phyloP scores from a whole-genome alignment of 2,113 vertebrate species.

The Pao palembangensis region DNA sequence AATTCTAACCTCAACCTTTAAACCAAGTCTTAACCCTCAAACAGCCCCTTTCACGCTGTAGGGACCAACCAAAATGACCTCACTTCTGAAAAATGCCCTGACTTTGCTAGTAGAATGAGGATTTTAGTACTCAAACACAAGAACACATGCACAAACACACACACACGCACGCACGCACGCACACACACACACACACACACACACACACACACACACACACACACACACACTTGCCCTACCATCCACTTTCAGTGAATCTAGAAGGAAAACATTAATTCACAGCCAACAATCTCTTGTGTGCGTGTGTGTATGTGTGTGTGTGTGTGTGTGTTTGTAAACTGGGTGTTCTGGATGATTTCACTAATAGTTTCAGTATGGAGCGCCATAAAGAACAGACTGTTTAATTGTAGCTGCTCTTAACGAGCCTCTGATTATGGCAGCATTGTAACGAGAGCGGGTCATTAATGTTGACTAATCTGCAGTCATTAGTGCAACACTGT shows the following conservation, averaged over 20 bases:
- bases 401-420: slow-evolving; percentile 71
- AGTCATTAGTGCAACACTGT: slow-evolving; percentile 71
- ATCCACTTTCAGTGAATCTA: slow-evolving; percentile 2
- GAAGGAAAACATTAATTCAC: slow-evolving; percentile 46
- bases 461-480: slow-evolving; percentile 72
- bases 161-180: slow-evolving; percentile 10
- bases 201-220: slow-evolving; percentile 10
- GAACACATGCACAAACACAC: too few relatives aligned
- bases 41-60: too few relatives aligned
- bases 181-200: slow-evolving; percentile 6
- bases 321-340: slow-evolving; percentile 63
- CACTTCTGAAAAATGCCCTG: too few relatives aligned
- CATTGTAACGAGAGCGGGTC: slow-evolving; percentile 63
- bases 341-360: slow-evolving; percentile 71
- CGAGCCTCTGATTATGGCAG: slow-evolving; percentile 69
- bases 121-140: slow-evolving; percentile 3
- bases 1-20: too few relatives aligned
- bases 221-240: slow-evolving; percentile 5
- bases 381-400: slow-evolving; percentile 69
- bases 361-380: slow-evolving; percentile 73
- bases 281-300: slow-evolving; percentile 34
- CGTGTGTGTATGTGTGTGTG: slow-evolving; percentile 32
- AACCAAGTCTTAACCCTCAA: too few relatives aligned
- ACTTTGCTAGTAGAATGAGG: too few relatives aligned
- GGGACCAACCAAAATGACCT: too few relatives aligned